Evolutionary conservation across 1,140 invertebrate species (phyloP), one percentile per base, ranked within the genome.

Genomic region (Drosophila bocki): DNA sequence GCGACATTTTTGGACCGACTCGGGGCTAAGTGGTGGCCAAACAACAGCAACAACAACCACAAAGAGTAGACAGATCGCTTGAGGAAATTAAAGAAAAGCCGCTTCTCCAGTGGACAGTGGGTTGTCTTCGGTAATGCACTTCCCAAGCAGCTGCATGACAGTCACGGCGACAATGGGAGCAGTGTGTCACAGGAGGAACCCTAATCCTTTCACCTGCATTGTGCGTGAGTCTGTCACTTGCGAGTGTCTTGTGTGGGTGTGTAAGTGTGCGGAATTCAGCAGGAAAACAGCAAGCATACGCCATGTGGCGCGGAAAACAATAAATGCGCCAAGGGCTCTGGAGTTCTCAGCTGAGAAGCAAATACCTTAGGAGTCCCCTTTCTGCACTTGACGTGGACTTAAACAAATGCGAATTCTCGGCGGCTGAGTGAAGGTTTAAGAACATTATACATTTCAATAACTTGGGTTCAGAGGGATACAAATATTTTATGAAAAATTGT

Each of bases 1-100:
- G 48, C 32, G 62, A 70, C 59, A 84, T 72, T 72, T 78, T 71
- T 78, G 54, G 61, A 65, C 58, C 70, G 75, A 83, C 42, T 65
- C 33, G n/a, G n/a, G 54, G 32, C 50, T 50, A 81, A 75, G 63
- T 78, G 75, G 50, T 47, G 67, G 50, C 63, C 76, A 77, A 53
- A n/a, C 13, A 48, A n/a, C 22, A 50, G 7, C 50, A 51, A 62
- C 65, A 48, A 22, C 7, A 42, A 19, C n/a, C n/a, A 44, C 32
- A 35, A 60, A 75, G 65, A 80, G 71, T 71, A 60, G 59, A 63
- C 70, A 48, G 48, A 80, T 59, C 54, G 56, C n/a, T 41, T 26
- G 54, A 50, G 45, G 26, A 63, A 69, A 70, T 83, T 77, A 74
- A 69, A 62, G 57, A 41, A 47, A 72, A 53, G 42, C 45, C 32